Evolutionary conservation across 2,888 invertebrate genomes (phyloP), one percentile per base, ranked within the genome.

Genomic region (Apantesis nais): DNA sequence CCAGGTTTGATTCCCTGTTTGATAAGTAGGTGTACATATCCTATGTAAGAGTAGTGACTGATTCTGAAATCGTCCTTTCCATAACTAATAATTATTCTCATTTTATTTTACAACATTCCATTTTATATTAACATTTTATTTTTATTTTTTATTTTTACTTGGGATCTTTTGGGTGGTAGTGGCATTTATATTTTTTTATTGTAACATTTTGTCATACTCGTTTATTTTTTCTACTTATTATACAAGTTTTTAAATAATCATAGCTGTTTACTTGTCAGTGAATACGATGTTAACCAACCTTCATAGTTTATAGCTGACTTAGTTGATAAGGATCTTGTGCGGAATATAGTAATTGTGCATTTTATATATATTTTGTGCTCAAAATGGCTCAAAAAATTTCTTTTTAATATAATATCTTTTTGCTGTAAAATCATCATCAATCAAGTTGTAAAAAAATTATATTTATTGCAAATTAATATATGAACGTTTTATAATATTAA

Each of bases 351-450:
- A 71, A 70, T 62, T 67, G 76, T 73, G 77, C 16, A 48, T 34
- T 34, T 34, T 48, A 31, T 74, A 55, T 69, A 66, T 71, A 34
- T 62, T 74, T 75, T 78, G 64, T 78, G 85, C 85, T 85, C 85
- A 85, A 85, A 85, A 83, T 73, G 68, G 84, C 84, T 85, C 83
- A 81, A 84, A 79, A 78, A 41, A 61, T 65, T 64, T 73, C 67
- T 74, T 70, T 75, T 44, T 37, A 67, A n/a, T 62, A 55, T 66
- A 44, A 76, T 66, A 70, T 67, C 61, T 62, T 67, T 72, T 72
- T 37, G 31, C 70, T 75, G 67, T 66, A 62, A 79, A 83, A 76
- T 84, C 81, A 86, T 85, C 84, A 82, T n/a, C n/a, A 85, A 84
- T 74, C n/a, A 85, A 84, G 74, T 70, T 37, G 48, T 67, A 72